phyloP scores from a whole-genome alignment of 2,113 vertebrate genomes.

The Aythya baeri region DNA sequence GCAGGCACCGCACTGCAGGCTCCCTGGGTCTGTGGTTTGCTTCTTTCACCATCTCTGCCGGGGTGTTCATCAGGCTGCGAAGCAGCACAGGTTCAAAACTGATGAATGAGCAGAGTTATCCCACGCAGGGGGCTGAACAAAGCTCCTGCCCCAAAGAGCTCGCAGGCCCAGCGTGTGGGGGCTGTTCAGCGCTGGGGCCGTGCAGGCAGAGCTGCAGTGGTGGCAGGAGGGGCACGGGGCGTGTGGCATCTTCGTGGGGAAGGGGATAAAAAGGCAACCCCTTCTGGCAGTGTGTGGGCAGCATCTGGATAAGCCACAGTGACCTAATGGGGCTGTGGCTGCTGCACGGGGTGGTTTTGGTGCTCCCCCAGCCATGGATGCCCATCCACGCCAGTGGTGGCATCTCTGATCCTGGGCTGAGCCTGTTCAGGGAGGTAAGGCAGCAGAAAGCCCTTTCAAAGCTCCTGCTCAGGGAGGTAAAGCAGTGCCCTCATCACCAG shows the following conservation, averaged over 20 bases:
- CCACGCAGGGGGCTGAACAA: neutral
- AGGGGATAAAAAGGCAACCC: neutral
- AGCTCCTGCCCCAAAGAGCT: neutral
- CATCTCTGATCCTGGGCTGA: neutral
- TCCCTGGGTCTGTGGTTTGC: neutral
- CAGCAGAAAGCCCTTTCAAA: neutral
- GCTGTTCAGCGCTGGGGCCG: neutral
- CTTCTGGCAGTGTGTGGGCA: neutral
- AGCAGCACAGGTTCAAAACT: neutral
- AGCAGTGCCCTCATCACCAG: neutral
- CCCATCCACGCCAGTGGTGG: rapidly evolving
- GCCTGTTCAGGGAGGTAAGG: neutral
- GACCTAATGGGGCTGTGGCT: neutral
- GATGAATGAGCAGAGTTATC: neutral
- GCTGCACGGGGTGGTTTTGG: neutral
- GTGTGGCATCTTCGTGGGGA: neutral
- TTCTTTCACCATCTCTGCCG: rapidly evolving
- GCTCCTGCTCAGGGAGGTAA: neutral
- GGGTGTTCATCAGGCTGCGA: rapidly evolving
- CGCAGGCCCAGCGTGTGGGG: rapidly evolving
- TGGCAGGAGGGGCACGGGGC: neutral
- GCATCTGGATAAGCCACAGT: neutral
- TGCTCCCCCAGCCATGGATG: neutral
- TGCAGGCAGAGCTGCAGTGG: neutral
- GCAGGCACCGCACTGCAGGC: rapidly evolving